Evolutionary conservation across 2,888 invertebrate genomes (phyloP).

Genomic region (Heliconius charithonia): DNA sequence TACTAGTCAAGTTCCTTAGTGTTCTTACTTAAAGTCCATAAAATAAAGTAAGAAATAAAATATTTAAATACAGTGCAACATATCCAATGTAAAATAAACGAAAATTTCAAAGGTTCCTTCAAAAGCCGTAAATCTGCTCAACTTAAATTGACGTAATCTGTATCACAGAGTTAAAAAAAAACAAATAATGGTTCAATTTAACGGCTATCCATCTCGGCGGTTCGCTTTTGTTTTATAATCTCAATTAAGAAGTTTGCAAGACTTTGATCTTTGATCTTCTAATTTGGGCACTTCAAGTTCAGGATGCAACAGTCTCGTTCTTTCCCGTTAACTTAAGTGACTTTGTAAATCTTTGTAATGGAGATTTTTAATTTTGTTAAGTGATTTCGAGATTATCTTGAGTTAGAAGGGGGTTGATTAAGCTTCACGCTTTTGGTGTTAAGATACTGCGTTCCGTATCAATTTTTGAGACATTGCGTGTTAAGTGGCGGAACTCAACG

Average conservation of each 20-base stretch:
- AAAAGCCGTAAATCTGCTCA: conserved; percentile 31
- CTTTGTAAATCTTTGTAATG: conserved; percentile 35
- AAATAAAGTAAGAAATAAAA: not conserved
- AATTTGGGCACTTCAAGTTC: conserved; percentile 53
- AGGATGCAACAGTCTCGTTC: conserved; percentile 48
- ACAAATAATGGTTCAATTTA: conserved; percentile 45
- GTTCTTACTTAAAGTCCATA: too few species aligned
- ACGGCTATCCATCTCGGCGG: conserved; percentile 42
- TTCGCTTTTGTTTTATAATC: conserved; percentile 56
- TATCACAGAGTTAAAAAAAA: conserved; percentile 38
- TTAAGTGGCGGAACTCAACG: too few species aligned
- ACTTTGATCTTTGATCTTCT: conserved; percentile 46
- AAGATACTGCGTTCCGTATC: not conserved
- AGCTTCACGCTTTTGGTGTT: not conserved
- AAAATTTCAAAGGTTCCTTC: conserved; percentile 14
- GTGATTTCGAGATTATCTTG: conserved; percentile 20
- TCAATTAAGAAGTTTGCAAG: conserved; percentile 59
- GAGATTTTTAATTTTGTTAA: conserved; percentile 34
- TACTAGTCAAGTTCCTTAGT: too few species aligned
- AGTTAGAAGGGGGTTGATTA: not conserved
- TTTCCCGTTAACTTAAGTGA: conserved; percentile 39
- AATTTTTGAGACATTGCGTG: not conserved
- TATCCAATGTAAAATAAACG: conserved; percentile 20
- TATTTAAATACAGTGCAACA: not conserved
- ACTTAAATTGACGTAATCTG: conserved; percentile 34